A percentile compares a stretch with the other conserved stretches of the same genome.
Evolutionary conservation across 2,888 invertebrate species (phyloP).

Genomic region (Leptodirus hochenwartii): DNA sequence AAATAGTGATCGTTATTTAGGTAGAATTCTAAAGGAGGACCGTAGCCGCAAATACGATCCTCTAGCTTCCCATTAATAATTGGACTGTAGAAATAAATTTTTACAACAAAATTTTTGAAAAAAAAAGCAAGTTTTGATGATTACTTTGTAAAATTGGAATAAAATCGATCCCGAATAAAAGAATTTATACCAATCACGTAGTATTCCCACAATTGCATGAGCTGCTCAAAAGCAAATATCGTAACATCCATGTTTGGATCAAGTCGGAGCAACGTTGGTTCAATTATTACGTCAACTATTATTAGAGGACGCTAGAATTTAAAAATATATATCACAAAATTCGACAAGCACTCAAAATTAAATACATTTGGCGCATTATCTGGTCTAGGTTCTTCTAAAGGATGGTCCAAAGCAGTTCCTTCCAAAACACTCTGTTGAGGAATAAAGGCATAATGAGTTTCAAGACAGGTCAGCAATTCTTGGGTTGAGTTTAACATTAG

Average conservation of each 20-base stretch:
- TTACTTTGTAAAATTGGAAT: slow-evolving; percentile 56
- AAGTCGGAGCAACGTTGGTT: slow-evolving; percentile 24
- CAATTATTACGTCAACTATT: slow-evolving; percentile 34
- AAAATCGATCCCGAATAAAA: slow-evolving; percentile 49
- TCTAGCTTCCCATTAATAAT: slow-evolving; percentile 69
- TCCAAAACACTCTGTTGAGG: slow-evolving; percentile 27
- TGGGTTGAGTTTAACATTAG: slow-evolving; percentile 43
- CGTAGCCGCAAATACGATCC: slow-evolving; percentile 52
- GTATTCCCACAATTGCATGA: slow-evolving; percentile 47
- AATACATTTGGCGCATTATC: slow-evolving; percentile 25
- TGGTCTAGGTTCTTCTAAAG: slow-evolving; percentile 31
- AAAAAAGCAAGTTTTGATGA: slow-evolving; percentile 10
- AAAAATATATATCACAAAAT: slow-evolving; percentile 13
- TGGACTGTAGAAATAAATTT: slow-evolving; percentile 33
- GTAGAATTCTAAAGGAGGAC: slow-evolving; percentile 52
- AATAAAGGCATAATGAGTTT: slow-evolving; percentile 9
- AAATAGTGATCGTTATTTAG: slow-evolving; percentile 47
- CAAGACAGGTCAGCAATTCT: slow-evolving; percentile 28
- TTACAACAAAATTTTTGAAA: neutral
- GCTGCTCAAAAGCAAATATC: slow-evolving; percentile 35
- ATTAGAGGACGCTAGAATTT: slow-evolving; percentile 40
- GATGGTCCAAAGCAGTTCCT: slow-evolving; percentile 27
- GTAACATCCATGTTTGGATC: slow-evolving; percentile 45
- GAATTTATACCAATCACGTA: slow-evolving; percentile 48
- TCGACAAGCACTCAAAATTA: slow-evolving; percentile 1